These are phyloP conservation scores for Drosophila insularis DNA, from an alignment of 1,140 invertebrate species.

Conservation along the genomic window DNA sequence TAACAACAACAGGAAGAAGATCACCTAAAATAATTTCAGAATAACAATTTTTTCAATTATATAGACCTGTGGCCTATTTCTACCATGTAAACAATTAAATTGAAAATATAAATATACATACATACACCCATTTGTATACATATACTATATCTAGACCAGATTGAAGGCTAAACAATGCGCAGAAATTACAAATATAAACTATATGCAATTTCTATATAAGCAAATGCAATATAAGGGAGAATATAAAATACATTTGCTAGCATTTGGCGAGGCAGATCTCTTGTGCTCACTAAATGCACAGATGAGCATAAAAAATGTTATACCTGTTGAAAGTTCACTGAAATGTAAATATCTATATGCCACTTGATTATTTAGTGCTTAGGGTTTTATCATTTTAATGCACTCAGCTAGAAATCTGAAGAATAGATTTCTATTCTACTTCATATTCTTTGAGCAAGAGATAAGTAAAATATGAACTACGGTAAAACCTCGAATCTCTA, in stretches of 20 bases:
- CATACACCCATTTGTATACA: not conserved
- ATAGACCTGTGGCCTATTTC: conserved; percentile 2
- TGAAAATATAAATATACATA: not conserved
- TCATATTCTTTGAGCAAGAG: no score
- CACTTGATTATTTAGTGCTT: not conserved
- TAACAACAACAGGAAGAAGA: not conserved
- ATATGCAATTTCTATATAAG: not conserved
- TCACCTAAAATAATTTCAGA: not conserved
- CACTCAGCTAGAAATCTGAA: not conserved
- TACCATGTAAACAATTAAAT: not conserved
- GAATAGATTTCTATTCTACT: no score
- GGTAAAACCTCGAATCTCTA: no score
- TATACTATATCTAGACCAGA: not conserved
- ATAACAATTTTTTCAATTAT: not conserved
- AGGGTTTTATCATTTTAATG: not conserved
- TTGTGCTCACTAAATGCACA: not conserved
- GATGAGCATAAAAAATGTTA: not conserved
- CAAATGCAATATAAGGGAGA: not conserved
- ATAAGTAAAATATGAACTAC: no score
- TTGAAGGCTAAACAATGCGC: conserved; percentile 9
- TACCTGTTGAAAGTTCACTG: not conserved
- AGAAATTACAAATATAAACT: conserved; percentile 6
- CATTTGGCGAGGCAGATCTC: not conserved
- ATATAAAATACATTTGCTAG: not conserved
- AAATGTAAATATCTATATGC: not conserved